Evolutionary conservation across 2,113 vertebrate species (phyloP).

Genomic region (Quiscalus mexicanus): DNA sequence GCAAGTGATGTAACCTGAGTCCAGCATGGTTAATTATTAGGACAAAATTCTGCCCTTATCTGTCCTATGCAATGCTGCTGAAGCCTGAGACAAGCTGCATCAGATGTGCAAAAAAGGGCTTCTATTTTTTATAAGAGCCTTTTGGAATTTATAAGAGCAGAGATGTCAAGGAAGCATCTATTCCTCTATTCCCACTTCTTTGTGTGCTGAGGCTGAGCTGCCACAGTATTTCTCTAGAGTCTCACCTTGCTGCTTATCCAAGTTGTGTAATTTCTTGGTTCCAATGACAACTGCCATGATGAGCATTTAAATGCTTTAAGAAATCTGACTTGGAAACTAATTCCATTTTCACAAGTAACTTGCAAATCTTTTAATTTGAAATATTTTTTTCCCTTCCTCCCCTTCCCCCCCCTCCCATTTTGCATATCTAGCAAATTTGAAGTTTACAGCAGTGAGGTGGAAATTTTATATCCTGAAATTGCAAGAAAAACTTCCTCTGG

Average conservation of each 20-base stretch:
- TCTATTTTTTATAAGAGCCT: neutral
- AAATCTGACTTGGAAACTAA: neutral
- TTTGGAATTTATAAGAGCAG: neutral
- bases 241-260: neutral
- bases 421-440: neutral
- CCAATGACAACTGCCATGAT: neutral
- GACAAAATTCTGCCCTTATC: neutral
- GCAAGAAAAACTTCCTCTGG: neutral
- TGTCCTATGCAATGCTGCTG: neutral
- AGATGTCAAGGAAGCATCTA: neutral
- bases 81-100: neutral
- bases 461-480: neutral
- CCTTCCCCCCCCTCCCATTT: neutral
- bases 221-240: neutral
- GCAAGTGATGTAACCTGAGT: neutral
- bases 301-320: neutral
- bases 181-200: neutral
- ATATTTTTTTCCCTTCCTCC: neutral
- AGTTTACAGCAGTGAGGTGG: neutral
- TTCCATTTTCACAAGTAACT: neutral
- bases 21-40: conserved; percentile 5
- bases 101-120: neutral
- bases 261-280: neutral
- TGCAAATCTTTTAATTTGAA: neutral
- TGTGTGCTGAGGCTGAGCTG: neutral